These are phyloP conservation scores for Neoseiulus cucumeris DNA, from an alignment of 1,140 invertebrate genomes.

Conservation along the genomic window DNA sequence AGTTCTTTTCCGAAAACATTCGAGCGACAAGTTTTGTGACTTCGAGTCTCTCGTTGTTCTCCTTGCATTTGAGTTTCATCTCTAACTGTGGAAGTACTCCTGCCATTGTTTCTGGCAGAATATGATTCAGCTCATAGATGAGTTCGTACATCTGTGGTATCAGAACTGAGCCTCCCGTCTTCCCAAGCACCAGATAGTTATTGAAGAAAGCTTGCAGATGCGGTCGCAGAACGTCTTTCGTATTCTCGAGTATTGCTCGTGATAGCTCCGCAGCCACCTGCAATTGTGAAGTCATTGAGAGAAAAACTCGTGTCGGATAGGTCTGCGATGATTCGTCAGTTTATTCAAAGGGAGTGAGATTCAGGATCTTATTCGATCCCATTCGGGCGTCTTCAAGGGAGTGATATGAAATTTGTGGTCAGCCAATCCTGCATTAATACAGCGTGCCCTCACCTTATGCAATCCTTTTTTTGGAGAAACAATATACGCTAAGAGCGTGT, in stretches of 20 bases:
- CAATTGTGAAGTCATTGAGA: neutral
- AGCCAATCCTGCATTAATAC: too few relatives aligned
- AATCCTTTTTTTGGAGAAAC: constrained; percentile 71
- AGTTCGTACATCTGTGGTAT: constrained; percentile 53
- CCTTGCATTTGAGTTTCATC: constrained; percentile 38
- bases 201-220: constrained; percentile 62
- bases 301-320: too few relatives aligned
- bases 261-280: neutral
- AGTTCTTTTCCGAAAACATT: constrained; percentile 92
- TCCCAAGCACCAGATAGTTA: constrained; percentile 73
- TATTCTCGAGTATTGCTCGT: neutral
- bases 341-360: too few relatives aligned
- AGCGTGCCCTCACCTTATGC: neutral
- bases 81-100: constrained; percentile 81
- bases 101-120: constrained; percentile 64
- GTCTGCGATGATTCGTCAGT: too few relatives aligned
- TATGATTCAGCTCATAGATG: constrained; percentile 87
- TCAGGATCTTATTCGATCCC: too few relatives aligned
- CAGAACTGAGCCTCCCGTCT: constrained; percentile 31
- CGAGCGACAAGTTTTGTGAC: constrained; percentile 63
- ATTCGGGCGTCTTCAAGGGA: too few relatives aligned
- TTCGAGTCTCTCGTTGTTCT: constrained; percentile 10
- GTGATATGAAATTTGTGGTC: too few relatives aligned
- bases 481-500: constrained; percentile 82
- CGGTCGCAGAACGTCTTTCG: constrained; percentile 38